phyloP scores from a whole-genome alignment of 2,113 vertebrate genomes.

The Tauraco erythrolophus region DNA sequence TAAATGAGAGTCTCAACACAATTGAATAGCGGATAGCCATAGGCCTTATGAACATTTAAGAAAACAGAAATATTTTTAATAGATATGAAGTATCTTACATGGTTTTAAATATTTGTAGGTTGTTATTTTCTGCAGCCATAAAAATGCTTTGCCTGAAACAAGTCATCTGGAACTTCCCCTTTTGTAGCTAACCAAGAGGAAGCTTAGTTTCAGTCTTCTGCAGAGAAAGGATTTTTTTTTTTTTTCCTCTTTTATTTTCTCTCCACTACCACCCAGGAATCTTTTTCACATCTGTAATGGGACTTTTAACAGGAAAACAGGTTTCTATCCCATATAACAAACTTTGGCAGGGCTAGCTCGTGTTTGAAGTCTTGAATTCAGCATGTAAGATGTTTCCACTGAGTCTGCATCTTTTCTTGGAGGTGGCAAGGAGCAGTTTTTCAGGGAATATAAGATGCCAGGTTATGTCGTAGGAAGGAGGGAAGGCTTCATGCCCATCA shows the following conservation, averaged over 20 bases:
- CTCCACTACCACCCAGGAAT: accelerated
- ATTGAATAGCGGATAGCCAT: not conserved
- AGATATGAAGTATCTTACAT: not conserved
- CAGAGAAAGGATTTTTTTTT: accelerated
- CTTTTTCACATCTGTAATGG: not conserved
- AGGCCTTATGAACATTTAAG: not conserved
- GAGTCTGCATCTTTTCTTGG: not conserved
- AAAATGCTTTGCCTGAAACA: not conserved
- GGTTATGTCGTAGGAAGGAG: not conserved
- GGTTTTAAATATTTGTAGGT: not conserved
- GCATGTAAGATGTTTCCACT: not conserved
- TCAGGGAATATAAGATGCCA: not conserved
- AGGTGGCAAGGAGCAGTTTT: not conserved
- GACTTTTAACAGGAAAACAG: not conserved
- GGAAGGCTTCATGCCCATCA: not conserved
- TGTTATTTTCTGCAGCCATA: not conserved
- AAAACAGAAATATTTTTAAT: not conserved
- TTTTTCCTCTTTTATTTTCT: not conserved
- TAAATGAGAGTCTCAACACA: not conserved
- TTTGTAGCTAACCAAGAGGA: not conserved
- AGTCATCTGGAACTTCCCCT: not conserved
- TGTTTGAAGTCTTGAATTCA: not conserved
- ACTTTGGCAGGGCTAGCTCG: not conserved
- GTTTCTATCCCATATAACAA: not conserved
- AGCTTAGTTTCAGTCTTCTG: not conserved